phyloP scores from a whole-genome alignment of 2,888 invertebrate genomes.

The Spatulosminthurus flaviceps region DNA sequence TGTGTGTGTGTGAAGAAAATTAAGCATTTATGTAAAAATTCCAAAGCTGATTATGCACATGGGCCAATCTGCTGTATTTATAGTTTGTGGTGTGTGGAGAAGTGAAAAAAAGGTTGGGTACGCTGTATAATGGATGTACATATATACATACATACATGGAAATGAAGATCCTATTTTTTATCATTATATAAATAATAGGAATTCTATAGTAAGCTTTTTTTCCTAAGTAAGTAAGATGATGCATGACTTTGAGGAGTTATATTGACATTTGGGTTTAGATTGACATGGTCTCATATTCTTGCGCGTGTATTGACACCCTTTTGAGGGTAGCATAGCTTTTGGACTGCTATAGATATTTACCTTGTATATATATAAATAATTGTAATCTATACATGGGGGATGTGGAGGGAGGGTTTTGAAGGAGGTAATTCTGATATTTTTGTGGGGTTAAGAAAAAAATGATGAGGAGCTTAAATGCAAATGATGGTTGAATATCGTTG shows the following conservation, averaged over 20 bases:
- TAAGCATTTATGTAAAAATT: not conserved
- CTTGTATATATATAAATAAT: not conserved
- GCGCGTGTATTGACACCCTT: too few relatives aligned
- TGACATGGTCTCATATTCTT: too few relatives aligned
- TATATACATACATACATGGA: too few relatives aligned
- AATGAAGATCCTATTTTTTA: too few relatives aligned
- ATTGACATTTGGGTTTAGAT: too few relatives aligned
- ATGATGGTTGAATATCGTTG: slow-evolving; percentile 6
- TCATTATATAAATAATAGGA: too few relatives aligned
- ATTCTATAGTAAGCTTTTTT: too few relatives aligned
- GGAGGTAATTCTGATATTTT: not conserved
- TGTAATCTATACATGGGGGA: not conserved
- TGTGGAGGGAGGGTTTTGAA: not conserved
- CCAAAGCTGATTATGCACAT: not conserved
- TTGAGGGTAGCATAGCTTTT: too few relatives aligned
- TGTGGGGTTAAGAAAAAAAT: not conserved
- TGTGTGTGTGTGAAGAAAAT: not conserved
- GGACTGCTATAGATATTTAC: too few relatives aligned
- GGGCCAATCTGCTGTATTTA: not conserved
- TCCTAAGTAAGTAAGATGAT: too few relatives aligned
- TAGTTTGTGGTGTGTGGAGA: not conserved
- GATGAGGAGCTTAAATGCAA: slow-evolving; percentile 2
- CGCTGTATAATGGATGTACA: too few relatives aligned
- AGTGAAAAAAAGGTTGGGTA: not conserved
- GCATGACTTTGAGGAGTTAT: too few relatives aligned